Conservation (phyloP, 2,113 vertebrate species). For the Echinops telfairi region DNA sequence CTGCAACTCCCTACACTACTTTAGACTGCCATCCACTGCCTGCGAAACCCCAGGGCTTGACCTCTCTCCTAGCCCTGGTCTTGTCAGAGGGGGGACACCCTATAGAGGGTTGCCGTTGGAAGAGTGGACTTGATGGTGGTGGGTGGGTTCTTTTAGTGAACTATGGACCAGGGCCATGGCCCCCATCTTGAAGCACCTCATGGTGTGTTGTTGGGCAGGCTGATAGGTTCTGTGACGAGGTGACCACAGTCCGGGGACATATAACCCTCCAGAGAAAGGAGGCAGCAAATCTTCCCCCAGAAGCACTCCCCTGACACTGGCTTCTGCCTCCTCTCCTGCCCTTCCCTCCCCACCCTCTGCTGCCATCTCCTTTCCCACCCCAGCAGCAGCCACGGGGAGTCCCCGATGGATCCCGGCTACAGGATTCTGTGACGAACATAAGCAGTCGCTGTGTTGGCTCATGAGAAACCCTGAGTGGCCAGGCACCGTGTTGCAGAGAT, state of each 20-base stretch:
- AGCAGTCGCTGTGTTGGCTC: background rate
- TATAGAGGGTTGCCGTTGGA: no score
- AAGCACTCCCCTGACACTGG: background rate
- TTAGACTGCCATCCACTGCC: background rate
- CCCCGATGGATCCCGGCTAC: no score
- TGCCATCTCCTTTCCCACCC: no score
- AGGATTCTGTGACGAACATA: background rate
- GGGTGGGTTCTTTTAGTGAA: no score
- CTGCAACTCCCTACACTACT: background rate
- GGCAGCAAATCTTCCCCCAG: background rate
- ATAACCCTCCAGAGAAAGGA: background rate
- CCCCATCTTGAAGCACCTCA: background rate
- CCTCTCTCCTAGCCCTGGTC: background rate
- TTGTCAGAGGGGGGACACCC: background rate
- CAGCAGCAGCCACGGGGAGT: no score
- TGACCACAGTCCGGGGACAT: background rate
- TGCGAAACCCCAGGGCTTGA: accelerated
- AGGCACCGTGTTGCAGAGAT: background rate
- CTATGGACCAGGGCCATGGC: background rate
- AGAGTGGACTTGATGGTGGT: no score
- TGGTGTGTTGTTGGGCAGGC: accelerated
- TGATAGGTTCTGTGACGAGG: background rate
- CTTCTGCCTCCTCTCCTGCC: background rate
- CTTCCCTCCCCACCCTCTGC: background rate
- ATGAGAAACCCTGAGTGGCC: background rate